These are phyloP conservation scores for Thunnus maccoyii DNA, from an alignment of 2,113 vertebrate genomes.

Conservation along the genomic window DNA sequence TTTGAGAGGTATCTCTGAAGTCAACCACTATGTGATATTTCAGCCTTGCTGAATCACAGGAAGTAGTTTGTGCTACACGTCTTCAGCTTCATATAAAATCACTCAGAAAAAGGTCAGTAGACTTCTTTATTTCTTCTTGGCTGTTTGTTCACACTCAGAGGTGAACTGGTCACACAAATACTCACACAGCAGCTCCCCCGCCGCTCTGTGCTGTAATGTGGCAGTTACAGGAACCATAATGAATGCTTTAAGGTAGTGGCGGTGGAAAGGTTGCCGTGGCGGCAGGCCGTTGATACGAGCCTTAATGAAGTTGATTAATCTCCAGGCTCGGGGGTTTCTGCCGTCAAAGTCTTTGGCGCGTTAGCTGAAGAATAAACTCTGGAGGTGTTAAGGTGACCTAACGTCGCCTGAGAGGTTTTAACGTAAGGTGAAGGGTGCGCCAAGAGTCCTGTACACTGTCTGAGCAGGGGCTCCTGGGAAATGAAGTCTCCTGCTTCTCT, in stretches of 20 bases:
- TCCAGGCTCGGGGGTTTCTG: neutral
- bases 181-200: neutral
- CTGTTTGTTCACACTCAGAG: neutral
- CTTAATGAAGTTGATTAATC: conserved; percentile 50
- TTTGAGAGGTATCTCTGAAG: no score
- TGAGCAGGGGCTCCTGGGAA: conserved; percentile 43
- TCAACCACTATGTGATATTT: no score
- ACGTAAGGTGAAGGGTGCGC: neutral
- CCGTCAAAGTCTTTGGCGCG: neutral
- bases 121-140: no score
- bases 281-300: neutral
- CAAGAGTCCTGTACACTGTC: neutral
- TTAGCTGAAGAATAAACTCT: conserved; percentile 6
- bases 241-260: conserved; percentile 2
- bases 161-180: neutral
- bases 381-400: conserved; percentile 34
- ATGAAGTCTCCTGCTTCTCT: neutral
- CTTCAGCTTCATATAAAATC: neutral
- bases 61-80: no score
- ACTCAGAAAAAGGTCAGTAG: neutral
- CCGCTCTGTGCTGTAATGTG: neutral
- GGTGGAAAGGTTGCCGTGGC: conserved; percentile 32
- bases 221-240: conserved; percentile 45
- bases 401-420: neutral
- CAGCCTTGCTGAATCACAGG: no score